These are phyloP conservation scores for Pimpla rufipes DNA, from an alignment of 2,888 invertebrate species.

Conservation along the genomic window DNA sequence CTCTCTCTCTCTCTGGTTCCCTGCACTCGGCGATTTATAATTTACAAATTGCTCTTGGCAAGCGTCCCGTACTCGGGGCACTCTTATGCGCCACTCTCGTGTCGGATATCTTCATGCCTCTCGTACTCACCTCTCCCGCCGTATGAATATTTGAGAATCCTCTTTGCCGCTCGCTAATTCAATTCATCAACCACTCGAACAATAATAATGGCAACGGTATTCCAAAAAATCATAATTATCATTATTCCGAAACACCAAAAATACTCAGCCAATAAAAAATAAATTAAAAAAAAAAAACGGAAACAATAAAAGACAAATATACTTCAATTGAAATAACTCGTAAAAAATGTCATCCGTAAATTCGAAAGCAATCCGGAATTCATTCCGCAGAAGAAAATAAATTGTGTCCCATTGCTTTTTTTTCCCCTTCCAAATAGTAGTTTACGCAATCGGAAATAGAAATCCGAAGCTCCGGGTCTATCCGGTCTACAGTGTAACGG, in stretches of 20 bases:
- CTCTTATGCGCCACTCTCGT: slow-evolving; percentile 61
- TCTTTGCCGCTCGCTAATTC: slow-evolving; percentile 34
- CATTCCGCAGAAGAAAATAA: background rate
- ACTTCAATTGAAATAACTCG: background rate
- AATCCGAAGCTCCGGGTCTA: background rate
- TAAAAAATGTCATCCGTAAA: background rate
- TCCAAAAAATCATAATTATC: background rate
- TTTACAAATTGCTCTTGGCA: slow-evolving; percentile 79
- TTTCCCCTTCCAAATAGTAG: background rate
- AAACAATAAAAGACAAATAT: background rate
- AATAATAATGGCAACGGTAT: background rate
- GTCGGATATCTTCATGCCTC: slow-evolving; percentile 59
- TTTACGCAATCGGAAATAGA: background rate
- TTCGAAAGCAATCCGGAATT: background rate
- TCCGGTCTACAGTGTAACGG: background rate
- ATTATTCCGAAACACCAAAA: background rate
- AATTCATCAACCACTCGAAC: slow-evolving; percentile 20
- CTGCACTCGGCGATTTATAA: slow-evolving; percentile 72
- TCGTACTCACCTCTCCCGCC: slow-evolving; percentile 34
- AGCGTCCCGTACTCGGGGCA: slow-evolving; percentile 66
- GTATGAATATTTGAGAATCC: slow-evolving; percentile 57
- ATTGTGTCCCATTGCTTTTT: background rate
- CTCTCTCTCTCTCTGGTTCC: slow-evolving; percentile 12
- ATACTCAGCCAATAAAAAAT: background rate
- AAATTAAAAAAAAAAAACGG: background rate